Evolutionary conservation across 2,113 vertebrate species (phyloP).

Genomic region (Epinephelus moara): DNA sequence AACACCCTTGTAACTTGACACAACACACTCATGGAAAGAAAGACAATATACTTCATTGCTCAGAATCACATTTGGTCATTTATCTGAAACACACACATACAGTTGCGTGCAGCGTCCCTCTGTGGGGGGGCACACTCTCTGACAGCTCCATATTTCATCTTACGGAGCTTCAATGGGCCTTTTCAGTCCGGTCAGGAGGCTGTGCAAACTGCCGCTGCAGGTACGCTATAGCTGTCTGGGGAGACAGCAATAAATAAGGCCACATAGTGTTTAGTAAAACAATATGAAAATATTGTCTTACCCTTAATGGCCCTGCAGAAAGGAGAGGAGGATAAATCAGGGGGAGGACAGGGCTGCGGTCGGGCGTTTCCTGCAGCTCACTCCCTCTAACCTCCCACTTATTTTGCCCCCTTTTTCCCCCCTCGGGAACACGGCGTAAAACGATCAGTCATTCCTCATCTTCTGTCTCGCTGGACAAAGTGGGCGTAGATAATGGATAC

Average conservation of each 20-base stretch:
- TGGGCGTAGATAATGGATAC: slow-evolving; percentile 18
- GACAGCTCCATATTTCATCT: slow-evolving; percentile 69
- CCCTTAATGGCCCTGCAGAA: slow-evolving; percentile 65
- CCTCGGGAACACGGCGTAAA: slow-evolving; percentile 43
- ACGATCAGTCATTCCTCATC: slow-evolving; percentile 48
- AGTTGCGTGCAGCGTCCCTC: slow-evolving; percentile 17
- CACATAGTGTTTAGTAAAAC: slow-evolving; percentile 78
- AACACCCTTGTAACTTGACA: slow-evolving; percentile 14
- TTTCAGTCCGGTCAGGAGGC: slow-evolving; percentile 62
- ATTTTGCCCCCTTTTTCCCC: slow-evolving; percentile 4
- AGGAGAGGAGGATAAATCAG: slow-evolving; percentile 70
- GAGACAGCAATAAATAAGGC: slow-evolving; percentile 73
- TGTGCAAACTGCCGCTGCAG: slow-evolving; percentile 54
- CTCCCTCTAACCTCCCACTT: slow-evolving; percentile 38
- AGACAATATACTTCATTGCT: slow-evolving; percentile 8
- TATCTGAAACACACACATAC: background rate
- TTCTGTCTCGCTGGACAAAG: slow-evolving; percentile 32
- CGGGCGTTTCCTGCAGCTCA: slow-evolving; percentile 50
- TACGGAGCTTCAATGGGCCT: slow-evolving; percentile 67
- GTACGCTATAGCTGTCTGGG: slow-evolving; percentile 45
- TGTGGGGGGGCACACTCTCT: slow-evolving; percentile 23
- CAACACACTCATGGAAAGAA: slow-evolving; percentile 29
- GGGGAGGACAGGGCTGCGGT: slow-evolving; percentile 21
- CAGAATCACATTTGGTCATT: slow-evolving; percentile 26
- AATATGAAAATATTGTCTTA: slow-evolving; percentile 79